Evolutionary conservation across 1,140 invertebrate genomes (phyloP).

Genomic region (Pollicipes pollicipes): DNA sequence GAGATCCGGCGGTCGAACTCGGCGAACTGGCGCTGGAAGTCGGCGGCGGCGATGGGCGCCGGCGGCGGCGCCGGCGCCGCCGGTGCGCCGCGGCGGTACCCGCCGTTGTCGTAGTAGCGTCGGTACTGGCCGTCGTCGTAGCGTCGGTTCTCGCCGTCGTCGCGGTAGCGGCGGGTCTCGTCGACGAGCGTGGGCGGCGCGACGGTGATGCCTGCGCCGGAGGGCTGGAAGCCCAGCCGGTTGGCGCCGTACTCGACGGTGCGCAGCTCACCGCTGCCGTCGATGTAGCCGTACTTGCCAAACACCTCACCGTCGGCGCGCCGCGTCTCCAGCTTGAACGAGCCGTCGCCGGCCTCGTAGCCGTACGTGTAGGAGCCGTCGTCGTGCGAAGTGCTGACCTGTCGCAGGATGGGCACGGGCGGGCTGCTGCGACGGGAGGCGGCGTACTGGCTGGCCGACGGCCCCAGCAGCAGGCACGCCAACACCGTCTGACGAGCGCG

Average conservation of each 20-base stretch:
- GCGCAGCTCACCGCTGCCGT: slow-evolving; percentile 19
- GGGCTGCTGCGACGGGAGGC: too few relatives aligned
- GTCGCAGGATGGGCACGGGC: slow-evolving; percentile 48
- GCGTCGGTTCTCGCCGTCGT: too few relatives aligned
- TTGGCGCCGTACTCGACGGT: slow-evolving; percentile 22
- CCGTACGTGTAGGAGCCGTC: slow-evolving; percentile 29
- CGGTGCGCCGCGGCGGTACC: background rate
- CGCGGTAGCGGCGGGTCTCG: background rate
- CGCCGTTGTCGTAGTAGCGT: background rate
- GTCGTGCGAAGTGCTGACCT: slow-evolving; percentile 58
- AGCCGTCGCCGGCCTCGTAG: slow-evolving; percentile 17
- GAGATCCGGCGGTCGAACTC: too few relatives aligned
- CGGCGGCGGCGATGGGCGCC: too few relatives aligned
- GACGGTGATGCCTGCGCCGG: slow-evolving; percentile 10
- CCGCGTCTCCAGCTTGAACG: slow-evolving; percentile 18
- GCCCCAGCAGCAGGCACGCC: too few relatives aligned
- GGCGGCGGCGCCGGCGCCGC: background rate
- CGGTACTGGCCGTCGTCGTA: background rate
- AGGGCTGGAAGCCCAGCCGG: slow-evolving; percentile 7
- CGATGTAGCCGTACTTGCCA: slow-evolving; percentile 22
- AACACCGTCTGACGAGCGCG: too few relatives aligned
- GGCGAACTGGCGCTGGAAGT: too few relatives aligned
- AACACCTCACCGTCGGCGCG: slow-evolving; percentile 19
- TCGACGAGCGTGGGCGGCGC: slow-evolving; percentile 6
- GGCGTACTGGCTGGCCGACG: too few relatives aligned